Evolutionary conservation across 2,113 vertebrate genomes (phyloP).

Genomic region (Cephalopholis sonnerati): DNA sequence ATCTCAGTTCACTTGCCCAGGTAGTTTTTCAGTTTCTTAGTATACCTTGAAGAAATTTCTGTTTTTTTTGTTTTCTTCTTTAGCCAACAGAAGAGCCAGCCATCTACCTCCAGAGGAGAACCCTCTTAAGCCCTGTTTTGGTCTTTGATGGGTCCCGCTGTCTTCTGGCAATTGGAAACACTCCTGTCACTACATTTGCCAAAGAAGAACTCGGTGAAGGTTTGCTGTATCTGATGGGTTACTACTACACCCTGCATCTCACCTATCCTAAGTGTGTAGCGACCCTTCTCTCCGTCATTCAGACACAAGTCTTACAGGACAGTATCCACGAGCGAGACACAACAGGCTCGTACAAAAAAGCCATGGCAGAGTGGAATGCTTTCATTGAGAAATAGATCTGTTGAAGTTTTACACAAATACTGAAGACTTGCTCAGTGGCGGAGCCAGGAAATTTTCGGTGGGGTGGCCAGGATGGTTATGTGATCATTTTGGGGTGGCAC

Average conservation of each 20-base stretch:
- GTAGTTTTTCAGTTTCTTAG: too few species aligned
- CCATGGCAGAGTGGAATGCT: not conserved
- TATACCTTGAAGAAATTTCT: too few species aligned
- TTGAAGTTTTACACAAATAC: too few species aligned
- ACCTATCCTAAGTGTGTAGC: slow-evolving; percentile 20
- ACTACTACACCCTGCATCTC: not conserved
- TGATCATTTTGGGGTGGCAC: too few species aligned
- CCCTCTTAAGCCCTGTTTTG: not conserved
- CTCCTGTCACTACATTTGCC: not conserved
- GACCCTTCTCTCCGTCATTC: slow-evolving; percentile 19
- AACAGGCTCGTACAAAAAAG: not conserved
- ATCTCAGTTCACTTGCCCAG: too few species aligned
- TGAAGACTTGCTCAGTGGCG: too few species aligned
- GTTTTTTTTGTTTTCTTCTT: not conserved
- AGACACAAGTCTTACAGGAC: slow-evolving; percentile 16
- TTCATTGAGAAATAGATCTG: not conserved
- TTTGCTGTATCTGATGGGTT: slow-evolving; percentile 4
- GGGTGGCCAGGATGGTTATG: too few species aligned
- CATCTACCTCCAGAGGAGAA: not conserved
- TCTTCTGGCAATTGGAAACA: not conserved
- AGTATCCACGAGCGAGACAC: not conserved
- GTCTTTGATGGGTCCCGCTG: not conserved
- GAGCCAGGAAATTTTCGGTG: too few species aligned
- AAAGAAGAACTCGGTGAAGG: not conserved
- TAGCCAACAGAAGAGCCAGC: slow-evolving; percentile 6